Evolutionary conservation across 1,140 invertebrate species (phyloP).

Genomic region (Drosophila tropicalis): DNA sequence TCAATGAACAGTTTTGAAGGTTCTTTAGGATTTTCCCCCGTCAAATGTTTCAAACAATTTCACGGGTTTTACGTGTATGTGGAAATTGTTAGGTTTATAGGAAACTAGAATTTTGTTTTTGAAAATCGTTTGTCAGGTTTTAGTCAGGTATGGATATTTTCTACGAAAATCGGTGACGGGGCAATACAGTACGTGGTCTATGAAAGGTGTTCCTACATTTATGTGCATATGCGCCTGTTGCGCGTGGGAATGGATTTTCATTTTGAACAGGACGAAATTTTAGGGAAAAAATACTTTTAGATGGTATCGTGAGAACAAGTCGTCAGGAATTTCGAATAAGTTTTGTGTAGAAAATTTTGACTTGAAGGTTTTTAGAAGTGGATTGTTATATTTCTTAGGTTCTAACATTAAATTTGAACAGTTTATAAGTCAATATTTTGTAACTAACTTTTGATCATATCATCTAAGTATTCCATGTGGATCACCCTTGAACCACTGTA

Average conservation of each 20-base stretch:
- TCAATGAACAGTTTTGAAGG: conserved; percentile 26
- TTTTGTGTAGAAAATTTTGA: background rate
- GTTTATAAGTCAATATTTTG: too few species aligned
- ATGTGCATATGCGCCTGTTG: background rate
- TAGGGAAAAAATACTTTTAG: background rate
- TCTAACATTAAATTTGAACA: too few species aligned
- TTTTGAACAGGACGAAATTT: background rate
- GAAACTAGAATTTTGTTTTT: background rate
- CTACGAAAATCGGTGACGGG: conserved; percentile 1
- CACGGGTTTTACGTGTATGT: conserved; percentile 39
- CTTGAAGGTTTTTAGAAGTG: too few species aligned
- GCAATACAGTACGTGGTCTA: background rate
- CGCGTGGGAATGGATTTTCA: conserved; percentile 23
- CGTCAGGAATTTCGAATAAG: background rate
- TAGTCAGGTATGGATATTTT: conserved; percentile 4
- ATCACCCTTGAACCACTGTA: conserved; percentile 55
- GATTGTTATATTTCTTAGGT: too few species aligned
- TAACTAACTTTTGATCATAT: too few species aligned
- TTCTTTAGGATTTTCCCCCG: conserved; percentile 45
- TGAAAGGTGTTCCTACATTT: background rate
- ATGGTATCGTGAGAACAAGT: conserved; percentile 18
- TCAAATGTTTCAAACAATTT: conserved; percentile 28
- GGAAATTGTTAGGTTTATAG: conserved; percentile 32
- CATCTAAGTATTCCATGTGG: background rate
- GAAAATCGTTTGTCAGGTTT: background rate